Percentiles rank a stretch among this genome's conserved stretches.
Conservation (phyloP, 2,113 vertebrate genomes). For the Struthio camelus region DNA sequence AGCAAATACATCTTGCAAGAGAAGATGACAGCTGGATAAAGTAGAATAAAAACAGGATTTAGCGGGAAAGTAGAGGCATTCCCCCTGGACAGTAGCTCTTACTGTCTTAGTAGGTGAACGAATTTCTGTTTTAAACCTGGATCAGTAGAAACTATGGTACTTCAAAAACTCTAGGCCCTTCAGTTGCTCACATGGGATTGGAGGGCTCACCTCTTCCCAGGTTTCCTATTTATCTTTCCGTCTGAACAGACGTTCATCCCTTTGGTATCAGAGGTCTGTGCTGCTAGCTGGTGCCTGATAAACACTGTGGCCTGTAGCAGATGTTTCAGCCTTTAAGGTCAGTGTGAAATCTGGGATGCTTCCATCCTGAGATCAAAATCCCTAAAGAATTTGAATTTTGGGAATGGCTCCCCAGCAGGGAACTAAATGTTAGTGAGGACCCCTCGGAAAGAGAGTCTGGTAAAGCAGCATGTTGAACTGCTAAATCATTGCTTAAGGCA, state of each 20-base stretch:
- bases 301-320: neutral
- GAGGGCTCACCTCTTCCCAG: neutral
- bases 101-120: neutral
- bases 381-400: neutral
- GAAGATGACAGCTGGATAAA: neutral
- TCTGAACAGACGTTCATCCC: neutral
- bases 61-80: neutral
- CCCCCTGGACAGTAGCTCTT: neutral
- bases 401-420: neutral
- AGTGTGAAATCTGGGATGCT: neutral
- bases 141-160: neutral
- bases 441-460: neutral
- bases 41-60: neutral
- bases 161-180: fast-evolving
- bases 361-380: neutral
- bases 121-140: neutral
- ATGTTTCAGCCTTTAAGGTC: neutral
- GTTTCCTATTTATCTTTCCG: neutral
- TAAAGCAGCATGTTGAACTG: neutral
- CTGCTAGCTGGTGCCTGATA: neutral
- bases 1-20: neutral
- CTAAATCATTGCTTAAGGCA: neutral
- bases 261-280: fast-evolving
- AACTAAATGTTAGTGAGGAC: neutral
- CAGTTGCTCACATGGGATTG: neutral